Base-by-base conservation (phyloP, 64 coral and sea anemone species). In the Porites lutea region DNA sequence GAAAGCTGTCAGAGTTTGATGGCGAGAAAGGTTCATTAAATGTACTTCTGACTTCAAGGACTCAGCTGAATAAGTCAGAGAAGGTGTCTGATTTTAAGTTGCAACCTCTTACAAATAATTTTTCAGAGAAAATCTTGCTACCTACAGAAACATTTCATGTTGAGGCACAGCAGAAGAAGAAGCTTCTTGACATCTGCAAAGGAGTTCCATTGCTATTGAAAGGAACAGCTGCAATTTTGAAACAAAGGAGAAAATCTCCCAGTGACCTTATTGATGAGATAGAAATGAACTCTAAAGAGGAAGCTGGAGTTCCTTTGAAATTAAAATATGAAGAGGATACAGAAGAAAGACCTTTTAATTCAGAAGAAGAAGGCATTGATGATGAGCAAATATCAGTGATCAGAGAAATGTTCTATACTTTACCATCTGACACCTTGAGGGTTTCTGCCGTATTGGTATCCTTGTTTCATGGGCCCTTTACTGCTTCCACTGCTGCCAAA, bases 61-160 rank as follows among this genome's bases (percentile, higher is more conserved):
- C 18, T 23, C 16, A 8, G 10, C 21, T 79, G 5, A 16, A 54
- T 20, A 18, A 79, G 12, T 18, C 50, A 12, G 50, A 22, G 7
- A 54, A 57, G 53, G 52, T 57, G 76, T 11, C 13, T 13, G 51
- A 79, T 23, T 79, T 57, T 79, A 21, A 79, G 21, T 15, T 79
- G 11, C 6, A 21, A 21, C 51, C 76, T 22, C 76, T 79, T 20
- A 8, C 20, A 21, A 21, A 19, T 54, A 22, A 14, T 10, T 79
- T 57, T 79, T 79, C 76, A 12, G 76, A 79, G 52, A 57, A 79
- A 22, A 79, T 79, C n/a, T 48, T 79, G 6, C n/a, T 79, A 58
- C 20, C 76, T 58, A 20, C 3, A 6, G 19, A 52, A 55, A 16
- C 18, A 21, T 8, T 52, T 1, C 6, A 23, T 55, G 52, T 79